A percentile compares a stretch with the other conserved stretches of the same genome.
phyloP scores from a whole-genome alignment of 2,888 invertebrate genomes.

The Agriopis aurantiaria region DNA sequence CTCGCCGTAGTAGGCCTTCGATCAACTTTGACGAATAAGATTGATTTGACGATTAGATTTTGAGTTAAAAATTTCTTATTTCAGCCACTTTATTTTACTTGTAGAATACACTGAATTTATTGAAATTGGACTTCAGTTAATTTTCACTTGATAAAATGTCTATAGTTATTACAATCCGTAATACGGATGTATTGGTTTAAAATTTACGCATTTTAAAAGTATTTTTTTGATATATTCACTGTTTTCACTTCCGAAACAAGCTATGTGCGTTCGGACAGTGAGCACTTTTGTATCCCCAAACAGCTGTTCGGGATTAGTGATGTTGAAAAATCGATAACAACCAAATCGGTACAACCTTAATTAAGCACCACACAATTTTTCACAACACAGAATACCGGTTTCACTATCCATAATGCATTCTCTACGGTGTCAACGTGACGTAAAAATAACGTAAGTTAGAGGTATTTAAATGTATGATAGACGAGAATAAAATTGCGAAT shows the following conservation, averaged over 20 bases:
- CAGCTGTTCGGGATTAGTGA: conserved; percentile 78
- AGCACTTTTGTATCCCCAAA: conserved; percentile 68
- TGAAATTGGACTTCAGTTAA: background rate
- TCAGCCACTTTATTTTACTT: conserved; percentile 4
- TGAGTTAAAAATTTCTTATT: background rate
- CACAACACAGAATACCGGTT: conserved; percentile 70
- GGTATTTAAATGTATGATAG: conserved; percentile 7
- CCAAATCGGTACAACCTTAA: conserved; percentile 61
- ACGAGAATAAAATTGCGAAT: conserved; percentile 30
- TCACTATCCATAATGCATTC: conserved; percentile 61
- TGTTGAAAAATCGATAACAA: conserved; percentile 77
- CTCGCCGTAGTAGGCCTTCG: conserved; percentile 7
- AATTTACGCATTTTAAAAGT: background rate
- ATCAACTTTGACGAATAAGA: background rate
- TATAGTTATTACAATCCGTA: background rate
- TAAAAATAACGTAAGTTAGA: conserved; percentile 47
- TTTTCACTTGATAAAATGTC: background rate
- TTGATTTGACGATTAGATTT: no score
- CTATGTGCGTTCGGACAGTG: conserved; percentile 41
- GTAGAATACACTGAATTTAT: background rate
- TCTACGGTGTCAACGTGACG: conserved; percentile 51
- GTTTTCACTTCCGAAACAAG: conserved; percentile 30
- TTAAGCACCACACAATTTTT: conserved; percentile 66
- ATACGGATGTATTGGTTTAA: background rate
- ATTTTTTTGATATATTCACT: background rate